A percentile compares a stretch with the other conserved stretches of the same genome.
Evolutionary conservation across 1,140 invertebrate species (phyloP).

Genomic region (Drosophila parvula): DNA sequence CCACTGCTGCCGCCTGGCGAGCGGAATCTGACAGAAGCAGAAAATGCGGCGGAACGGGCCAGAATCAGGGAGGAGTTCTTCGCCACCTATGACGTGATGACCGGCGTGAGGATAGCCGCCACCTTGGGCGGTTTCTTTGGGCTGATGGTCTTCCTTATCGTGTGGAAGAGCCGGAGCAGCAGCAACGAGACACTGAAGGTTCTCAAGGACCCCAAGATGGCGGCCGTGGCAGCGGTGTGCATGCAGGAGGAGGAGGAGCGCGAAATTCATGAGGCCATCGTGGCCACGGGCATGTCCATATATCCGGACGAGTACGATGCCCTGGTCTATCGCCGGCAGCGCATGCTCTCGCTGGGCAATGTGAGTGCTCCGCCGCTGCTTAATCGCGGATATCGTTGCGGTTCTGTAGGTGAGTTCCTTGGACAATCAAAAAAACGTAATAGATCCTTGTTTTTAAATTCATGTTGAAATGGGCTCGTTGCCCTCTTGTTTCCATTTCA

Average conservation of each 20-base stretch:
- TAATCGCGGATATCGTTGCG: conserved; percentile 86
- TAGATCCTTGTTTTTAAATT: background rate
- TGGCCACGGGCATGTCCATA: conserved; percentile 87
- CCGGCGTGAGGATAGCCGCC: conserved; percentile 93
- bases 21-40: conserved; percentile 70
- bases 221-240: conserved; percentile 88
- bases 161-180: conserved; percentile 93
- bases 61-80: conserved; percentile 91
- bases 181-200: conserved; percentile 88
- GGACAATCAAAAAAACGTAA: background rate
- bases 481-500: background rate
- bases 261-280: conserved; percentile 89
- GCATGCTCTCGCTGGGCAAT: conserved; percentile 85
- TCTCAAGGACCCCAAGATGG: conserved; percentile 87
- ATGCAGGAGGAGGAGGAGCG: conserved; percentile 91
- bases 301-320: conserved; percentile 85
- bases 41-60: conserved; percentile 84
- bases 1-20: conserved; percentile 68
- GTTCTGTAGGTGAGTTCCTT: conserved; percentile 86
- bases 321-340: conserved; percentile 85
- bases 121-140: conserved; percentile 94
- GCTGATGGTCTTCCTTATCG: conserved; percentile 93
- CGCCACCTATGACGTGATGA: conserved; percentile 95
- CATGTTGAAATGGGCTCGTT: too few relatives aligned
- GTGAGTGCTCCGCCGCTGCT: conserved; percentile 84